phyloP scores from a whole-genome alignment of 1,140 invertebrate genomes.

The Phortica variegata region DNA sequence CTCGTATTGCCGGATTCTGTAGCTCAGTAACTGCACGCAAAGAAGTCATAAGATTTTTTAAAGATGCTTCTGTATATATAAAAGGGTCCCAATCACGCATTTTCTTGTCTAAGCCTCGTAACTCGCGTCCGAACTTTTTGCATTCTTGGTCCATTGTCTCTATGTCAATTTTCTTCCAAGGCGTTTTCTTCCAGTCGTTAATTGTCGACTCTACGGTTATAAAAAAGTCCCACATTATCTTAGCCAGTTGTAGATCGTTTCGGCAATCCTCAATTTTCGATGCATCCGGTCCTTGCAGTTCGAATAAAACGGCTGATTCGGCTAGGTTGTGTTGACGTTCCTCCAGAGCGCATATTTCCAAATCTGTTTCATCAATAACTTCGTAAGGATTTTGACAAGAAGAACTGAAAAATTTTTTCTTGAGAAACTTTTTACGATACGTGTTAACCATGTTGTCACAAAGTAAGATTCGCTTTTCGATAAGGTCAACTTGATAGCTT shows the following conservation, averaged over 20 bases:
- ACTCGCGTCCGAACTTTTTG: conserved; percentile 85
- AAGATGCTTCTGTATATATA: conserved; percentile 67
- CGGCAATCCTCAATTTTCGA: conserved; percentile 73
- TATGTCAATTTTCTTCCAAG: conserved; percentile 90
- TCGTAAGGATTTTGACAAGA: conserved; percentile 73
- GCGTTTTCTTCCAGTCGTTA: conserved; percentile 88
- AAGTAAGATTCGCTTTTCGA: conserved; percentile 66
- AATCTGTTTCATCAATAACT: conserved; percentile 72
- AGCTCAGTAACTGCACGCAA: conserved; percentile 86
- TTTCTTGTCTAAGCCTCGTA: conserved; percentile 84
- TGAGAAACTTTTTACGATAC: conserved; percentile 75
- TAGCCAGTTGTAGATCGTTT: conserved; percentile 77
- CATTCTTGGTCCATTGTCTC: conserved; percentile 93
- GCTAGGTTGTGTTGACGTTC: conserved; percentile 67
- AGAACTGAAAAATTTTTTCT: conserved; percentile 68
- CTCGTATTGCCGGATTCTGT: conserved; percentile 90
- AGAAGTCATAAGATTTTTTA: conserved; percentile 85
- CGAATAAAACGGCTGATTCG: conserved; percentile 81
- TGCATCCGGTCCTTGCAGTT: conserved; percentile 81
- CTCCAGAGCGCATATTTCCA: conserved; percentile 70
- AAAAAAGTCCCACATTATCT: conserved; percentile 89
- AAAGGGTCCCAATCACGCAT: conserved; percentile 74
- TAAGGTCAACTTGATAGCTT: conserved; percentile 64
- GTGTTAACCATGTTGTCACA: conserved; percentile 79
- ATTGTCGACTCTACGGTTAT: conserved; percentile 77